These are phyloP conservation scores for Apostichopus leukothele DNA, from an alignment of 53 echinoderm and acorn worm species.

Conservation along the genomic window DNA sequence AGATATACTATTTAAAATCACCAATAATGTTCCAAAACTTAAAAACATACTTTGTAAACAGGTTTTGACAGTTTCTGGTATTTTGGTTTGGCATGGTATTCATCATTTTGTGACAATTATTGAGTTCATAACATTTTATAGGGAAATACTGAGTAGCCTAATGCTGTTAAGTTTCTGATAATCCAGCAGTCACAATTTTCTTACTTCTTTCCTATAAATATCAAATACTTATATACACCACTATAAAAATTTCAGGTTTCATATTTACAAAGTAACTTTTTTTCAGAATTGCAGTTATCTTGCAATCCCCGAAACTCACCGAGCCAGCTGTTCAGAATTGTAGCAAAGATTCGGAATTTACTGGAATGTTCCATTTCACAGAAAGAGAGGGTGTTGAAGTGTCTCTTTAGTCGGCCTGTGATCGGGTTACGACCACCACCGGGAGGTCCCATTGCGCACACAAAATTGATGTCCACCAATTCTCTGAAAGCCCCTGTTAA, in stretches of 20 bases:
- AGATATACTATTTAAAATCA: too few species aligned
- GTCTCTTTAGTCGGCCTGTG: conserved; percentile 77
- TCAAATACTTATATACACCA: too few species aligned
- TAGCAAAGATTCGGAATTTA: conserved; percentile 89
- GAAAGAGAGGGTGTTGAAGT: conserved; percentile 94
- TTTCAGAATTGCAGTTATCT: neutral
- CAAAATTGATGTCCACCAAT: conserved; percentile 94
- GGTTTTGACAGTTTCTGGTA: too few species aligned
- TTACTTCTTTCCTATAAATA: too few species aligned
- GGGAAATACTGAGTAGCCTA: neutral
- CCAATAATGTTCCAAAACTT: too few species aligned
- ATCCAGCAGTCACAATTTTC: too few species aligned
- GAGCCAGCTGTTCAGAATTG: conserved; percentile 91
- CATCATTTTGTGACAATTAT: too few species aligned
- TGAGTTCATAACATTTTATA: too few species aligned
- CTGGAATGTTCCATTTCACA: conserved; percentile 94
- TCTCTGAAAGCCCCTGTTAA: conserved; percentile 91
- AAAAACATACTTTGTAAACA: too few species aligned
- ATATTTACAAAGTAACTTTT: too few species aligned
- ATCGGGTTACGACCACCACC: conserved; percentile 97
- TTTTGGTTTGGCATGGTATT: too few species aligned
- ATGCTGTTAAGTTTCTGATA: neutral
- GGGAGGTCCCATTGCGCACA: conserved; percentile 98
- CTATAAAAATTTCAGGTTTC: too few species aligned
- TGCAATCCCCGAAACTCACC: conserved; percentile 54